Conservation (phyloP, 2,797 vertebrate species). For the Calcarius lapponicus region DNA sequence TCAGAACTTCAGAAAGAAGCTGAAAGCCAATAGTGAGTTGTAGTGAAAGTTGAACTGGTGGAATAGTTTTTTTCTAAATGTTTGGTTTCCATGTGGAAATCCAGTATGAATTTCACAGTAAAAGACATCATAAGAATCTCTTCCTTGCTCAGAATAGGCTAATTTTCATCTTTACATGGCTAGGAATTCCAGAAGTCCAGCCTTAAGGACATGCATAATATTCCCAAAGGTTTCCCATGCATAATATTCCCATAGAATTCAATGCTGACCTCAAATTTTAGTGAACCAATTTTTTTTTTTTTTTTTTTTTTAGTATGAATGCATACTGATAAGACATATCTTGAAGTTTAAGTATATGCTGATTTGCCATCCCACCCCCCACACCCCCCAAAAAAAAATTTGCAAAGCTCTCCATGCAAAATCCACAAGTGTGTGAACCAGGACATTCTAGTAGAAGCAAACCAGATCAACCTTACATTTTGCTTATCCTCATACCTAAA, state of each 20-base stretch:
- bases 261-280: neutral
- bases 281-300: neutral
- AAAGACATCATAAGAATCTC: neutral
- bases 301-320: neutral
- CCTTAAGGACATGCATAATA: neutral
- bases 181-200: neutral
- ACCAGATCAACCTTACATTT: neutral
- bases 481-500: neutral
- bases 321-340: neutral
- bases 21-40: neutral
- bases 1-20: neutral
- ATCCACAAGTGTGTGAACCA: neutral
- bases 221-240: neutral
- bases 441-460: neutral
- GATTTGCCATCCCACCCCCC: accelerated
- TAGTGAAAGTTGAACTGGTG: neutral
- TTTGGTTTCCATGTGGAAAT: neutral
- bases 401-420: neutral
- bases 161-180: neutral
- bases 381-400: neutral
- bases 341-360: neutral
- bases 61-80: neutral
- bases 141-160: neutral
- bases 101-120: neutral
- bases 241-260: neutral